These are phyloP conservation scores for Nasonia longicornis DNA, from an alignment of 1,140 invertebrate genomes.

Conservation along the genomic window DNA sequence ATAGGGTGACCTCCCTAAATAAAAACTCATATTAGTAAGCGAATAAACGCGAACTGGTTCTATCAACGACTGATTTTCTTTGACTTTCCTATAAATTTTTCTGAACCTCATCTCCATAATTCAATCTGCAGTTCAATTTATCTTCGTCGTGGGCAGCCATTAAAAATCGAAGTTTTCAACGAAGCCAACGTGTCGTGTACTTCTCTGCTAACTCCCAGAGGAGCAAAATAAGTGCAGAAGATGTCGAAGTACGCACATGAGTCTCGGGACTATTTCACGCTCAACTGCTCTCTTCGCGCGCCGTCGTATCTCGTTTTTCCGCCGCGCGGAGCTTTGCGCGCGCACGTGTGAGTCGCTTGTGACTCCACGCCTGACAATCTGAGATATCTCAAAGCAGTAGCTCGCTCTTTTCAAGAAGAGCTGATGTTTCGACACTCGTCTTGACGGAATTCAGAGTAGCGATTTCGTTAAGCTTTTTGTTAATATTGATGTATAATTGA, in stretches of 20 bases:
- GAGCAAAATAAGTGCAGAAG: not conserved
- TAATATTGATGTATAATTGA: too few species aligned
- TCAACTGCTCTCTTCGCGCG: slow-evolving; percentile 55
- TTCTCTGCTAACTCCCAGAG: not conserved
- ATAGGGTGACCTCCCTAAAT: too few species aligned
- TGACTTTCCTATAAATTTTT: too few species aligned
- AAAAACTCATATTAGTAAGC: too few species aligned
- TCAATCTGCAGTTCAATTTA: slow-evolving; percentile 1
- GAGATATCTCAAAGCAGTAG: slow-evolving; percentile 19
- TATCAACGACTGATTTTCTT: too few species aligned
- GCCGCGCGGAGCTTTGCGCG: slow-evolving; percentile 48
- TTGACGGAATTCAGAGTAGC: too few species aligned
- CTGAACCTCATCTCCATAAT: not conserved
- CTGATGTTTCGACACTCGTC: too few species aligned
- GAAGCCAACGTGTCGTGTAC: not conserved
- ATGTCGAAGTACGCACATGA: not conserved
- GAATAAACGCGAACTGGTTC: too few species aligned
- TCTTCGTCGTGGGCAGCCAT: not conserved
- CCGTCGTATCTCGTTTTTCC: slow-evolving; percentile 65
- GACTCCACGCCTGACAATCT: not conserved
- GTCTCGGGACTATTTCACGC: slow-evolving; percentile 61
- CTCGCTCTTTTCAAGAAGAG: not conserved
- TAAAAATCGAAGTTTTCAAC: slow-evolving; percentile 34
- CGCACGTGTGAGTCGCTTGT: slow-evolving; percentile 26
- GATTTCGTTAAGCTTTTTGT: not conserved